phyloP scores from a whole-genome alignment of 2,113 vertebrate genomes.

The Anarrhichthys ocellatus region DNA sequence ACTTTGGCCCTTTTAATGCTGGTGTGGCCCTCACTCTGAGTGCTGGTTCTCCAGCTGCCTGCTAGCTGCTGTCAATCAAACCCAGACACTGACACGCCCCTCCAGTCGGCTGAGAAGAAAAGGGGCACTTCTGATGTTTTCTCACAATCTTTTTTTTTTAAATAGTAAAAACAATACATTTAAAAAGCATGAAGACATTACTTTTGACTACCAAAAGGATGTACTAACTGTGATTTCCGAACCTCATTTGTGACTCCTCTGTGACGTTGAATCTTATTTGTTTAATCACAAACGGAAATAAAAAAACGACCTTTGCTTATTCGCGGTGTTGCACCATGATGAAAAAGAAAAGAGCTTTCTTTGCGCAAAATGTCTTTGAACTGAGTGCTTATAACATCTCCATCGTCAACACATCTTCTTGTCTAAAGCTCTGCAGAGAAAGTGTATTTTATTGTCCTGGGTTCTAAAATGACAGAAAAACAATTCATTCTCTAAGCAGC shows the following conservation, averaged over 20 bases:
- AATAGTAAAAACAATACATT: neutral
- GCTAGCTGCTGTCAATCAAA: constrained; percentile 8
- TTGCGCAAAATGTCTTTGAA: neutral
- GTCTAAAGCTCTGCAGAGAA: neutral
- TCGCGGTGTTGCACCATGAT: neutral
- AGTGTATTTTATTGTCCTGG: neutral
- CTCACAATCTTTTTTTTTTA: neutral
- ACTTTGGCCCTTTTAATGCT: neutral
- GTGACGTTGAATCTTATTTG: neutral
- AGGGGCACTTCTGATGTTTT: neutral
- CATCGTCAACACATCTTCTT: neutral
- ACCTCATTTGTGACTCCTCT: neutral
- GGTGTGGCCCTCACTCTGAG: neutral
- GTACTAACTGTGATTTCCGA: neutral
- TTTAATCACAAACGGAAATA: neutral
- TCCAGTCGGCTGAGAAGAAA: neutral
- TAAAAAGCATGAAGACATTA: neutral
- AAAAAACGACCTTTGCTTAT: neutral
- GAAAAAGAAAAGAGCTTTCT: neutral
- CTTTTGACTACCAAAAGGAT: neutral
- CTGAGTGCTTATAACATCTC: neutral
- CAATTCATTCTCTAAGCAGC: neutral
- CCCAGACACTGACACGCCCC: neutral
- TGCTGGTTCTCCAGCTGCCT: neutral
- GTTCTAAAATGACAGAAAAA: neutral